These are phyloP conservation scores for Coluber constrictor DNA, from an alignment of 2,797 vertebrate species.

Conservation along the genomic window DNA sequence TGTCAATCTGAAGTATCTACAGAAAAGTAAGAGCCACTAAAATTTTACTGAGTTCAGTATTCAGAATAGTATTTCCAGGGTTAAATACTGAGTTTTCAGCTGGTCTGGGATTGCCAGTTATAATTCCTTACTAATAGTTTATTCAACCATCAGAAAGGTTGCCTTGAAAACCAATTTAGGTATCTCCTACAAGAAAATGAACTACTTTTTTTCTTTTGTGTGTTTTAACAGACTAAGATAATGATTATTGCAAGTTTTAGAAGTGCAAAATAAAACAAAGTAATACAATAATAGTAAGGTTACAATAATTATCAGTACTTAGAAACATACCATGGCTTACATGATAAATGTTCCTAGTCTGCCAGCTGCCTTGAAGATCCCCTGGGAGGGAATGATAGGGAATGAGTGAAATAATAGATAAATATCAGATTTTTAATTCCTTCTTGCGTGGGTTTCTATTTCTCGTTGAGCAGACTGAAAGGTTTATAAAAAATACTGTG, in stretches of 20 bases:
- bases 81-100: neutral
- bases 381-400: neutral
- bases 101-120: neutral
- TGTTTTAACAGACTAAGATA: constrained; percentile 5
- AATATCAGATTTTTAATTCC: neutral
- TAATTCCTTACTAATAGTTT: neutral
- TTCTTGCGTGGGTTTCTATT: constrained; percentile 12
- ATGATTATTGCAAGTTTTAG: neutral
- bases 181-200: neutral
- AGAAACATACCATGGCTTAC: neutral
- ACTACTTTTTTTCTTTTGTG: neutral
- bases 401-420: neutral
- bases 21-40: neutral
- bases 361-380: neutral
- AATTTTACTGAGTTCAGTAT: neutral
- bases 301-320: neutral
- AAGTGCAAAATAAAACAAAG: neutral
- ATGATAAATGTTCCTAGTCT: neutral
- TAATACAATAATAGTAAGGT: neutral
- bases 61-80: neutral
- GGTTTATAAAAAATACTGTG: neutral
- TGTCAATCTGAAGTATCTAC: neutral
- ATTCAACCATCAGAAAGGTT: neutral
- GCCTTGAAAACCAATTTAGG: neutral
- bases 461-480: neutral